phyloP scores from a whole-genome alignment of 1,140 invertebrate genomes.

The Whitmania pigra region DNA sequence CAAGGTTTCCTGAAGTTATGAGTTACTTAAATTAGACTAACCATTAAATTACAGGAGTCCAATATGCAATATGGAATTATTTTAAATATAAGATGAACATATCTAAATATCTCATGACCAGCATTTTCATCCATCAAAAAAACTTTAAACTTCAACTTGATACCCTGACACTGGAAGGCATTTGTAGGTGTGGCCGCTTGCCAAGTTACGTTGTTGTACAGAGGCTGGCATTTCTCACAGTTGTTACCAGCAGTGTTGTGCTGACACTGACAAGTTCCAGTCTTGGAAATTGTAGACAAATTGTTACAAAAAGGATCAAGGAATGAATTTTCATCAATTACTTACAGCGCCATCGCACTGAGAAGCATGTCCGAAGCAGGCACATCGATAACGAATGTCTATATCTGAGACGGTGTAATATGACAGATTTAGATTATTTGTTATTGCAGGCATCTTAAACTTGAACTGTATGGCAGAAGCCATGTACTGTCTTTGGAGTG shows the following conservation, averaged over 20 bases:
- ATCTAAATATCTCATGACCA: neutral
- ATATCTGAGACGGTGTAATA: conserved; percentile 1
- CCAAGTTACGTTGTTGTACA: conserved; percentile 14
- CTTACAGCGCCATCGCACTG: neutral
- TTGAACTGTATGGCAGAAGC: neutral
- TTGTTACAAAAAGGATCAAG: neutral
- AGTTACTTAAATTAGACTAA: neutral
- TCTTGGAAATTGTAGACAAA: neutral
- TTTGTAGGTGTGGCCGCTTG: neutral
- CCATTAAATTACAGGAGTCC: neutral
- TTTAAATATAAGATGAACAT: neutral
- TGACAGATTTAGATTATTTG: neutral
- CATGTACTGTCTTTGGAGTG: neutral
- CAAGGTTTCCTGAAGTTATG: too few species aligned
- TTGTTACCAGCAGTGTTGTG: conserved; percentile 82
- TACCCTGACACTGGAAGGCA: neutral
- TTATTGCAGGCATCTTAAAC: neutral
- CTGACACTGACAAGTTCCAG: conserved; percentile 48
- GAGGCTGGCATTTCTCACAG: conserved; percentile 66
- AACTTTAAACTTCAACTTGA: neutral
- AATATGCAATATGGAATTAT: neutral
- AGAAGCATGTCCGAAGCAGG: neutral
- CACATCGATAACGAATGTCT: neutral
- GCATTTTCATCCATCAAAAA: neutral
- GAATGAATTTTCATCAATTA: neutral